Conservation (phyloP, 2,113 vertebrate species). For the Sus scrofa region T2T-Sscrofa CM000812.6:51711501-51712000, state of each 20-base stretch:
- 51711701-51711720: neutral
- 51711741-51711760: neutral
- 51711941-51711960: neutral
- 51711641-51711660: neutral
- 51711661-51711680: neutral
- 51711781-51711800: neutral
- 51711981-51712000: conserved; percentile 40
- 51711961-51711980: neutral
- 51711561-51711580: neutral
- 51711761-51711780: neutral
- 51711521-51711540: neutral
- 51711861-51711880: conserved; percentile 3
- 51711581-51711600: neutral
- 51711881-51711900: neutral
- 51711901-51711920: neutral
- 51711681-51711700: neutral
- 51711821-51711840: conserved; percentile 12
- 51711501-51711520: neutral
- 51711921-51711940: conserved; percentile 25
- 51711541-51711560: neutral
- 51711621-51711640: neutral
- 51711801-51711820: neutral
- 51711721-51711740: neutral
- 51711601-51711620: neutral
- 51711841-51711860: neutral